phyloP scores from a whole-genome alignment of 2,113 vertebrate species.

The Cebidichthys violaceus region DNA sequence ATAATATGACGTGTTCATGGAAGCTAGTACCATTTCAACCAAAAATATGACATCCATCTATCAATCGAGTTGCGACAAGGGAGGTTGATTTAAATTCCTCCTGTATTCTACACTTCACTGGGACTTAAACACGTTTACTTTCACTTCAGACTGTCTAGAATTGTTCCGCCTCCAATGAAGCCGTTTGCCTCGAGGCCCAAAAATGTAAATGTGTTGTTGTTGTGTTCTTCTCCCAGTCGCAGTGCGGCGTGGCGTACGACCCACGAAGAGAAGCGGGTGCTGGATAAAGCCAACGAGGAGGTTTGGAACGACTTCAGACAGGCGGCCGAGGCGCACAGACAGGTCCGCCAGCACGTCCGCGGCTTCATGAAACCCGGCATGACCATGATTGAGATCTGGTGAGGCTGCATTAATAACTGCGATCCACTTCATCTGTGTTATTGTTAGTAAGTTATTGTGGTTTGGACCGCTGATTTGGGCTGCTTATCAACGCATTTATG shows the following conservation, averaged over 20 bases:
- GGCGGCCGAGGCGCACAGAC: slow-evolving; percentile 97
- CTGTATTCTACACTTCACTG: no score
- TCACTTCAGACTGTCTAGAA: neutral
- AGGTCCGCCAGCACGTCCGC: slow-evolving; percentile 96
- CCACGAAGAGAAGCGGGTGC: slow-evolving; percentile 91
- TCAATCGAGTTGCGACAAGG: no score
- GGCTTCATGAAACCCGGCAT: slow-evolving; percentile 97
- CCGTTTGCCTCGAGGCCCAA: neutral
- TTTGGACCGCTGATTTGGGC: no score
- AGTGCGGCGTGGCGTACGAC: slow-evolving; percentile 91
- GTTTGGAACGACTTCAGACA: slow-evolving; percentile 98
- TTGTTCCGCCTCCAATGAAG: neutral
- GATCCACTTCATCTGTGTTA: neutral
- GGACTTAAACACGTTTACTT: neutral
- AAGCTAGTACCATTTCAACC: neutral
- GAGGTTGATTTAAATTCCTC: no score
- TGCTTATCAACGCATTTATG: neutral
- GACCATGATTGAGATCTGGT: slow-evolving; percentile 99
- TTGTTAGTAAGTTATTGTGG: neutral
- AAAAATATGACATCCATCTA: no score
- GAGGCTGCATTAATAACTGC: slow-evolving; percentile 62
- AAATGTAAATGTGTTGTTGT: neutral
- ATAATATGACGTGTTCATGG: neutral
- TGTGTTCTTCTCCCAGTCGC: slow-evolving; percentile 79
- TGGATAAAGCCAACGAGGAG: slow-evolving; percentile 97